Conservation (phyloP, 2,797 vertebrate genomes). For the Pteropus rufus region DNA sequence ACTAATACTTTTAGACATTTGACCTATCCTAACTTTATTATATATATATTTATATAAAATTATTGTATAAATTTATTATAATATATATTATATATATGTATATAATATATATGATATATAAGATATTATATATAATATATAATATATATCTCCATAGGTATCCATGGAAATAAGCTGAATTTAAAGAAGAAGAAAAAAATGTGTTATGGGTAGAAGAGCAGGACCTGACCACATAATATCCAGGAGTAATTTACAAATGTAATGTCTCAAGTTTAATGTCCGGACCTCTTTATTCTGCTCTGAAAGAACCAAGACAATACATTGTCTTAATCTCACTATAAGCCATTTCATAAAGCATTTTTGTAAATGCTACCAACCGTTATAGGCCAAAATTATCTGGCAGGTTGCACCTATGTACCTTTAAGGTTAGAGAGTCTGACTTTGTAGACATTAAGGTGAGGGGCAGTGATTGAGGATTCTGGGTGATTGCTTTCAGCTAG, state of each 20-base stretch:
- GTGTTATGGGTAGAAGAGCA: not conserved
- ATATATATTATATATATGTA: not conserved
- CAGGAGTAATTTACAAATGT: not conserved
- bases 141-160: not conserved
- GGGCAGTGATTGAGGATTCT: not conserved
- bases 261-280: not conserved
- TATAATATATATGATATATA: too few species aligned
- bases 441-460: not conserved
- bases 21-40: not conserved
- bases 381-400: not conserved
- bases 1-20: not conserved
- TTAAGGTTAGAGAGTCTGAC: not conserved
- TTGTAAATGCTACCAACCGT: not conserved
- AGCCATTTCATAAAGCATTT: not conserved
- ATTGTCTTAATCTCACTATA: not conserved
- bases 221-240: not conserved
- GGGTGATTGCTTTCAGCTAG: not conserved
- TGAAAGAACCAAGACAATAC: not conserved
- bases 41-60: not conserved
- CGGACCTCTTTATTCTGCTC: not conserved
- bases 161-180: not conserved
- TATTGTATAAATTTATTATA: not conserved
- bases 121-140: not conserved
- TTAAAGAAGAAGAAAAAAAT: not conserved
- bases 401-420: not conserved